Evolutionary conservation across 2,888 invertebrate species (phyloP).

Genomic region (Chaetogeoica ovagalla): DNA sequence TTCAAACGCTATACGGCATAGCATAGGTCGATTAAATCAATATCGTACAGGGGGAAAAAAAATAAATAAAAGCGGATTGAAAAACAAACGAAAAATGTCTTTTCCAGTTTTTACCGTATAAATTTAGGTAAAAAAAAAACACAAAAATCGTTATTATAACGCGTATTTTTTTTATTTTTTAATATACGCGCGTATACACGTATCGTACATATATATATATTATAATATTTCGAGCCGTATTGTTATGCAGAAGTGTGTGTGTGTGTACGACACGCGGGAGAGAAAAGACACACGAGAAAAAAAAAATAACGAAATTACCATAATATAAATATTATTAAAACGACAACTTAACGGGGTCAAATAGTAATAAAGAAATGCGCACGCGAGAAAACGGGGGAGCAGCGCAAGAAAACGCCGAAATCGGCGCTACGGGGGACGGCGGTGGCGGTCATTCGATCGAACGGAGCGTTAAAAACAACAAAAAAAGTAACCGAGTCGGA

Average conservation of each 20-base stretch:
- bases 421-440: neutral
- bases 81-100: no score
- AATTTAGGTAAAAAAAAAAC: no score
- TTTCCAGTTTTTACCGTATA: no score
- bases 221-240: neutral
- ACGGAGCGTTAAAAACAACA: no score
- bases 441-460: no score
- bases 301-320: conserved; percentile 28
- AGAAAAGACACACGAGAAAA: no score
- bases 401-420: conserved; percentile 30
- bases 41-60: no score
- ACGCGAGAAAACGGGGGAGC: conserved; percentile 9
- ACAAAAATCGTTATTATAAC: no score
- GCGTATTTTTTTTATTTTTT: neutral
- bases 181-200: neutral
- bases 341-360: conserved; percentile 46
- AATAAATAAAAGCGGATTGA: no score
- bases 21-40: no score
- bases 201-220: neutral
- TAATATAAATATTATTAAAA: conserved; percentile 52
- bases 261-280: neutral
- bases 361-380: conserved; percentile 31
- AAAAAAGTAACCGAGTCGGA: no score
- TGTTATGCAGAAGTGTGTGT: neutral
- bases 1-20: no score